Conservation (phyloP, 2,113 vertebrate species). For the Cephalopholis sonnerati region DNA sequence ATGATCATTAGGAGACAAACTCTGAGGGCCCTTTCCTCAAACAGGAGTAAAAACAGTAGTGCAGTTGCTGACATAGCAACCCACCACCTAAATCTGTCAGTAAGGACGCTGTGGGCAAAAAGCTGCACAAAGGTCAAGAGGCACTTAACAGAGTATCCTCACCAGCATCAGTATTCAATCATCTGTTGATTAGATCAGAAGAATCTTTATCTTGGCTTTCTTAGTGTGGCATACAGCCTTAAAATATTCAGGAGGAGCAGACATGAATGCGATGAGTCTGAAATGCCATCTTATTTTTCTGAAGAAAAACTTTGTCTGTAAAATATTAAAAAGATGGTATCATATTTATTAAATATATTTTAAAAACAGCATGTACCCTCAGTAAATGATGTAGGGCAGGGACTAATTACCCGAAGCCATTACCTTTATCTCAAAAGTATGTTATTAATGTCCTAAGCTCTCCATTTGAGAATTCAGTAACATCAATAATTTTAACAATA, state of each 20-base stretch:
- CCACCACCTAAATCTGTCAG: background rate
- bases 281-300: background rate
- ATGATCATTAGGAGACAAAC: too few relatives aligned
- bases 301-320: background rate
- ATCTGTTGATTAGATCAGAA: background rate
- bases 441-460: background rate
- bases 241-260: background rate
- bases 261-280: too few relatives aligned
- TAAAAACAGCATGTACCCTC: background rate
- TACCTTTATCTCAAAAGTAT: background rate
- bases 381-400: background rate
- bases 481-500: too few relatives aligned
- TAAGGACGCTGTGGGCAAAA: background rate
- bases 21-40: too few relatives aligned
- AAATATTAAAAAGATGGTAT: slow-evolving; percentile 2
- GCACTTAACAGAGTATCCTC: background rate
- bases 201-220: background rate
- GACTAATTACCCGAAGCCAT: background rate
- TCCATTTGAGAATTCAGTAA: background rate
- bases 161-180: background rate
- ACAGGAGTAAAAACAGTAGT: too few relatives aligned
- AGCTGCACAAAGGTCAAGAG: slow-evolving; percentile 1
- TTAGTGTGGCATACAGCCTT: background rate
- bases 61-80: too few relatives aligned
- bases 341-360: background rate